phyloP scores from a whole-genome alignment of 2,888 invertebrate genomes.

The Heliconius sara region DNA sequence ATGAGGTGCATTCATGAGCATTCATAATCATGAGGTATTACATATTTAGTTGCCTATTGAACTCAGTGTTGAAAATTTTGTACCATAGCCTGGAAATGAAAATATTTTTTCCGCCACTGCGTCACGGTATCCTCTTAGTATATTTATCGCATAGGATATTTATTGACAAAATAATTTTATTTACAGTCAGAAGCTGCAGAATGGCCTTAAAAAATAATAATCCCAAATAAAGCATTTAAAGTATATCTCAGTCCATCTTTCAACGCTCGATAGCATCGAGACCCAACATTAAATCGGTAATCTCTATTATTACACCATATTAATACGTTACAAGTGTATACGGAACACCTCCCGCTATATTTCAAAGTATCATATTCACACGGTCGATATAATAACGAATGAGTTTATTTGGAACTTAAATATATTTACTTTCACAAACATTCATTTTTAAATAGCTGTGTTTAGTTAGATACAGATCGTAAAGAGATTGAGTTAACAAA shows the following conservation, averaged over 20 bases:
- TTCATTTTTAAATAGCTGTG: slow-evolving; percentile 33
- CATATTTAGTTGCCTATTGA: too few species aligned
- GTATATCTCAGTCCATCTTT: neutral
- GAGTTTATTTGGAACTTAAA: slow-evolving; percentile 41
- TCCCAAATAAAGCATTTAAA: slow-evolving; percentile 12
- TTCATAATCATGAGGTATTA: too few species aligned
- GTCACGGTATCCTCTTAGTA: too few species aligned
- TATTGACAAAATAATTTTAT: too few species aligned
- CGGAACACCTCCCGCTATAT: slow-evolving; percentile 50
- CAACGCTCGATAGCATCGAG: slow-evolving; percentile 21
- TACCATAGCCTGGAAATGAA: too few species aligned
- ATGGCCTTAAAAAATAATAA: neutral
- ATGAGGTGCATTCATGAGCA: too few species aligned
- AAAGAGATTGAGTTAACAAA: slow-evolving; percentile 39
- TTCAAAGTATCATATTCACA: slow-evolving; percentile 56
- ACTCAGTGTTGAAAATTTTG: too few species aligned
- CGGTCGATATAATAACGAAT: slow-evolving; percentile 54
- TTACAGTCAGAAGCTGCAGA: too few species aligned
- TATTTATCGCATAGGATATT: too few species aligned
- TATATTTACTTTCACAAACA: slow-evolving; percentile 56
- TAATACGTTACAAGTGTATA: slow-evolving; percentile 67
- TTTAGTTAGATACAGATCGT: slow-evolving; percentile 39
- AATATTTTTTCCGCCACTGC: too few species aligned
- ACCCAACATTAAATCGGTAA: slow-evolving; percentile 65
- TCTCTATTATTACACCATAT: slow-evolving; percentile 70